These are phyloP conservation scores for Oryctes rhinoceros DNA, from an alignment of 1,140 invertebrate genomes.

Conservation along the genomic window DNA sequence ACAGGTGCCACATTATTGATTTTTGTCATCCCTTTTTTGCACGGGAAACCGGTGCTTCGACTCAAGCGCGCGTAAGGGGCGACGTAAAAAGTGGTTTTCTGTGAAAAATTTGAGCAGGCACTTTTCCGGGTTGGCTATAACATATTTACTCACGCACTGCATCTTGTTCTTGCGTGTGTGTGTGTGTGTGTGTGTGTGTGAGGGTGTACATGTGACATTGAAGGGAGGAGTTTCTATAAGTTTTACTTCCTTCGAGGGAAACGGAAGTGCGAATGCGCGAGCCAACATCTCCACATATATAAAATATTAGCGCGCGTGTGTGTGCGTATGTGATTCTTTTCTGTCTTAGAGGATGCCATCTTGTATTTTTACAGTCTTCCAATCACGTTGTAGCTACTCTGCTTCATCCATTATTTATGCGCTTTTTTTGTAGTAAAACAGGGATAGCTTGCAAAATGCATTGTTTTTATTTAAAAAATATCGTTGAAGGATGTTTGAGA, in stretches of 20 bases:
- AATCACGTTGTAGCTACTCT: neutral
- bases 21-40: conserved; percentile 34
- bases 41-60: neutral
- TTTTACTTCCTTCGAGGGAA: conserved; percentile 43
- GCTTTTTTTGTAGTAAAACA: neutral
- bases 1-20: conserved; percentile 34
- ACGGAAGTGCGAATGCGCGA: conserved; percentile 42
- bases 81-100: conserved; percentile 6
- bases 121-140: conserved; percentile 35
- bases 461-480: neutral
- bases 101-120: neutral
- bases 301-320: conserved; percentile 40
- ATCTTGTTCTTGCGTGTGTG: conserved; percentile 18
- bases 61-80: neutral
- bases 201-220: conserved; percentile 31
- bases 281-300: conserved; percentile 36
- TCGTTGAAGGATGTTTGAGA: too few species aligned
- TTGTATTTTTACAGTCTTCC: conserved; percentile 24
- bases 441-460: neutral
- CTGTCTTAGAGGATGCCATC: conserved; percentile 23
- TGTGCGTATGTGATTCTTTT: conserved; percentile 26
- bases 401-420: conserved; percentile 33
- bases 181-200: conserved; percentile 41
- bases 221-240: conserved; percentile 44
- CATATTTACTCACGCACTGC: neutral